Evolutionary conservation across 2,113 vertebrate species (phyloP).

Genomic region (Toxotes jaculatrix): DNA sequence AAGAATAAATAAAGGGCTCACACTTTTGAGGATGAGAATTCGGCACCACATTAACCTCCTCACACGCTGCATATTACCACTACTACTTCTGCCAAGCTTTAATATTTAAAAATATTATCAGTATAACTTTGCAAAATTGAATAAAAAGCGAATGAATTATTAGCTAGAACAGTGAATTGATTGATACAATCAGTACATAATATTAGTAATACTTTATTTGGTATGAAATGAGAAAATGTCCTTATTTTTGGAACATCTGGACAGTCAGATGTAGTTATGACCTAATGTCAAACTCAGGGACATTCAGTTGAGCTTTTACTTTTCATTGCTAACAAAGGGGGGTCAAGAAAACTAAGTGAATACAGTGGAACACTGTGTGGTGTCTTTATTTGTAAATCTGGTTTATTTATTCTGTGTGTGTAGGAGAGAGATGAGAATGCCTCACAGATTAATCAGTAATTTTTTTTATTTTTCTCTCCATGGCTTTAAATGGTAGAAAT

Average conservation of each 20-base stretch:
- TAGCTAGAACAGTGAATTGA: background rate
- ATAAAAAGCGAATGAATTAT: background rate
- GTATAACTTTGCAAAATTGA: background rate
- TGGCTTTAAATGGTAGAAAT: conserved; percentile 36
- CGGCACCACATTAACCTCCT: too few relatives aligned
- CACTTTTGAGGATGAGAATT: background rate
- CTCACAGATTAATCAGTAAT: background rate
- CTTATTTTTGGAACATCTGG: background rate
- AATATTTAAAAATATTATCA: background rate
- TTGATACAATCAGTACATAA: background rate
- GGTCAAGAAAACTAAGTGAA: conserved; percentile 13
- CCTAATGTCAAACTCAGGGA: background rate
- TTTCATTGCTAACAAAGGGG: background rate
- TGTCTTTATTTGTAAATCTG: conserved; percentile 31
- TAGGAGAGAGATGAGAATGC: background rate
- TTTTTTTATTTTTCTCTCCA: background rate
- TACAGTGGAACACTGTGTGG: conserved; percentile 1
- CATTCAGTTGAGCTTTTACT: conserved; percentile 17
- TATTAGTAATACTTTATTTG: background rate
- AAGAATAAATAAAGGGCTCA: background rate
- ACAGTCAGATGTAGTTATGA: background rate
- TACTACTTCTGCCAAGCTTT: too few relatives aligned
- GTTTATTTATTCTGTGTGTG: conserved; percentile 9
- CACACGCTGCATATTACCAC: too few relatives aligned
- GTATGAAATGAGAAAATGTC: background rate